Conservation (phyloP, 2,113 vertebrate species). For the Clarias macrocephalus region DNA sequence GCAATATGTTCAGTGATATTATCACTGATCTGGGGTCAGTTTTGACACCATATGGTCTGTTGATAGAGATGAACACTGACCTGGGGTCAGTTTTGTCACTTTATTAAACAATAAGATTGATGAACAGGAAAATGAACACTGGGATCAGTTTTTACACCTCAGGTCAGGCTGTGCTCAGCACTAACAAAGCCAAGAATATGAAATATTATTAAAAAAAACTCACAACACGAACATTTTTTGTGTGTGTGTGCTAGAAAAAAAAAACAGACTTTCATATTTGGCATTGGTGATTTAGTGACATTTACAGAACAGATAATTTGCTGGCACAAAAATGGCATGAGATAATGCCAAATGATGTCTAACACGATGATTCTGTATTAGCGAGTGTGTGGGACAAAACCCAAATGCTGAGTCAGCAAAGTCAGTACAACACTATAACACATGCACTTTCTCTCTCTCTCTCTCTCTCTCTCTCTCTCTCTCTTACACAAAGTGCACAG, state of each 20-base stretch:
- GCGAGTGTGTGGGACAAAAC: not conserved
- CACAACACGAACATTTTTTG: not conserved
- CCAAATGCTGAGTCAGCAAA: not conserved
- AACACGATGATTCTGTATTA: not conserved
- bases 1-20: not conserved
- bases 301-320: conserved; percentile 19
- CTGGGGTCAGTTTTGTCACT: conserved; percentile 4
- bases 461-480: not conserved
- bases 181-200: not conserved
- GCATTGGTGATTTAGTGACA: conserved; percentile 13
- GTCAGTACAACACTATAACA: not conserved
- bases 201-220: not conserved
- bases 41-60: not conserved
- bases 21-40: not conserved
- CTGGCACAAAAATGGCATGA: not conserved
- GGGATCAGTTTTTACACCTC: not conserved
- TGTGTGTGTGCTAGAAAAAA: not conserved
- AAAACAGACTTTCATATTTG: not conserved
- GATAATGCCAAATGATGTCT: not conserved
- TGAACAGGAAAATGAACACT: not conserved
- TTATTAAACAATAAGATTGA: not conserved
- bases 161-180: not conserved
- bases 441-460: not conserved
- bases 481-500: not conserved
- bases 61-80: not conserved